phyloP scores from a whole-genome alignment of 2,113 vertebrate species.

The Reinhardtius hippoglossoides region DNA sequence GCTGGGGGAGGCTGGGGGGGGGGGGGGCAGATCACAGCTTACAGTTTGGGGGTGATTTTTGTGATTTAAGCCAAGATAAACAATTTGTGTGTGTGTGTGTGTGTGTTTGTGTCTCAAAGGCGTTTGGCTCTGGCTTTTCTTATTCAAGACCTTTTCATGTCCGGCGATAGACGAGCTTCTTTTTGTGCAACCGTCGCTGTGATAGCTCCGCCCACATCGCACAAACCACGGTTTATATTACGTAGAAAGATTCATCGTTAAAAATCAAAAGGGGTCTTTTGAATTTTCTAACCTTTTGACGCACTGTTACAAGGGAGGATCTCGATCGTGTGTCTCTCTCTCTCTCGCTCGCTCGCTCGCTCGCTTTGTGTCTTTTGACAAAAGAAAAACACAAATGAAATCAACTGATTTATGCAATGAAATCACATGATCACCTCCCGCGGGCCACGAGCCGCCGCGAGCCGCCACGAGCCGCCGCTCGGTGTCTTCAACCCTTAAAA shows the following conservation, averaged over 20 bases:
- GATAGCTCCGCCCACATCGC: conserved; percentile 56
- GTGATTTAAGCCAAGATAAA: conserved; percentile 73
- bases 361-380: conserved; percentile 4
- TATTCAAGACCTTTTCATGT: conserved; percentile 42
- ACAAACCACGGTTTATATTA: conserved; percentile 51
- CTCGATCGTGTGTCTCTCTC: neutral
- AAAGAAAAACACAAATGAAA: conserved; percentile 41
- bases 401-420: conserved; percentile 70
- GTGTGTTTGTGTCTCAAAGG: conserved; percentile 46
- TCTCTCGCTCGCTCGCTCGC: neutral
- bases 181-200: conserved; percentile 33
- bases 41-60: conserved; percentile 42
- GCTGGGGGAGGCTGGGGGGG: neutral
- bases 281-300: conserved; percentile 30
- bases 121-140: conserved; percentile 45
- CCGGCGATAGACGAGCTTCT: conserved; percentile 54
- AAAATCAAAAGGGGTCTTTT: conserved; percentile 24
- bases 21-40: conserved; percentile 32
- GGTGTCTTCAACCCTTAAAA: conserved; percentile 15
- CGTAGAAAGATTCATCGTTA: conserved; percentile 43
- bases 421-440: conserved; percentile 52
- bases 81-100: conserved; percentile 14
- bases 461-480: too few relatives aligned
- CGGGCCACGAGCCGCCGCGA: conserved; percentile 45
- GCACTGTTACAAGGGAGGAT: conserved; percentile 30